Evolutionary conservation across 2,797 vertebrate genomes (phyloP).

Genomic region (Gallinago stenura): DNA sequence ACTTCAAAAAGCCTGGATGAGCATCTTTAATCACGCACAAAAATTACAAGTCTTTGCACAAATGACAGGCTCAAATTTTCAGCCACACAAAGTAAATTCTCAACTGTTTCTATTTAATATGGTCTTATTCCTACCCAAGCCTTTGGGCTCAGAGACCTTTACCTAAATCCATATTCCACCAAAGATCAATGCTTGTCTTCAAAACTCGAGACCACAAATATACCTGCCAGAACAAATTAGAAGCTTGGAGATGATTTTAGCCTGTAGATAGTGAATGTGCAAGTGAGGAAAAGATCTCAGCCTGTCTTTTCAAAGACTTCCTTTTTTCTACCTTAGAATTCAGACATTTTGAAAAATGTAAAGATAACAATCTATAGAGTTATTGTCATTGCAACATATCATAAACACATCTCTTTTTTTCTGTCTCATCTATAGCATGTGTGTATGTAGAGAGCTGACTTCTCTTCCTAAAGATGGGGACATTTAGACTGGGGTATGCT

Average conservation of each 20-base stretch:
- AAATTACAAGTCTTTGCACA: neutral
- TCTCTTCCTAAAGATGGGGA: neutral
- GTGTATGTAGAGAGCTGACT: neutral
- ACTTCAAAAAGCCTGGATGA: neutral
- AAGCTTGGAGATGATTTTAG: neutral
- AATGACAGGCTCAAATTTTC: neutral
- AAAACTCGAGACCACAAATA: neutral
- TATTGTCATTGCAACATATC: neutral
- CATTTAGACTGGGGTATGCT: accelerated
- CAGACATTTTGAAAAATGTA: neutral
- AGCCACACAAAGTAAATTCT: neutral
- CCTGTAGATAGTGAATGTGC: neutral
- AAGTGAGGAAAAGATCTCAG: neutral
- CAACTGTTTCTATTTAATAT: neutral
- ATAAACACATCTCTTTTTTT: neutral
- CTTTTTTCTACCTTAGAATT: neutral
- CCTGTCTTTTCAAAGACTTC: neutral
- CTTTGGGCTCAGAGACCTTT: neutral
- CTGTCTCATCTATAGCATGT: neutral
- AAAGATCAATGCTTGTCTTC: neutral
- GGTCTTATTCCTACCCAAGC: neutral
- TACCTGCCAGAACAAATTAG: neutral
- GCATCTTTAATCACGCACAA: neutral
- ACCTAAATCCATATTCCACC: neutral
- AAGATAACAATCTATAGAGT: neutral